A percentile compares a stretch with the other conserved stretches of the same genome.
phyloP scores from a whole-genome alignment of 2,797 vertebrate genomes.

The Alectoris magna region DNA sequence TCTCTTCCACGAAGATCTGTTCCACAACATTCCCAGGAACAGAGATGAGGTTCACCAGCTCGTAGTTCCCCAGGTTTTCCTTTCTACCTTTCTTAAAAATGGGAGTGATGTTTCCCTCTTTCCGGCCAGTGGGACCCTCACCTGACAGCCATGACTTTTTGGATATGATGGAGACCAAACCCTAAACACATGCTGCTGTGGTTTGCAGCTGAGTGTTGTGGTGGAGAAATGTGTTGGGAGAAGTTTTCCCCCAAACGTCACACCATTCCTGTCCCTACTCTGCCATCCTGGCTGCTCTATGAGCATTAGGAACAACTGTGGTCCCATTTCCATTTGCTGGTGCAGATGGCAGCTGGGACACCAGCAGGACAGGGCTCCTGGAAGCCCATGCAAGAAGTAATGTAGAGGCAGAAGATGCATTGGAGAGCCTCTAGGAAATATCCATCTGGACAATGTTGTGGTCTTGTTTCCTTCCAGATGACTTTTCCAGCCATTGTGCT shows the following conservation, averaged over 20 bases:
- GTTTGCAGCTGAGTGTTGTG: background rate
- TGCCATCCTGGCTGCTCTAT: background rate
- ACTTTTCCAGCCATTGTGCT: background rate
- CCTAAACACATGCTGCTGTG: background rate
- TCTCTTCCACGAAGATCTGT: too few species aligned
- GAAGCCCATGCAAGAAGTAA: background rate
- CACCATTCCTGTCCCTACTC: background rate
- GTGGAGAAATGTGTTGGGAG: background rate
- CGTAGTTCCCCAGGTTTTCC: too few species aligned
- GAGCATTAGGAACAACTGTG: background rate
- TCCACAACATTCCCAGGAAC: too few species aligned
- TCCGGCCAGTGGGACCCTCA: background rate
- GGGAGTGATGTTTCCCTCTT: too few species aligned
- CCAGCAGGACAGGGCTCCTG: background rate
- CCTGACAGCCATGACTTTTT: background rate
- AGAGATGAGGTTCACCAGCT: too few species aligned
- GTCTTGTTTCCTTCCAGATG: background rate
- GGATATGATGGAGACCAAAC: background rate
- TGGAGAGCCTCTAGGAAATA: background rate
- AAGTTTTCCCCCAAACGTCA: background rate
- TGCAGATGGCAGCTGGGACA: rapidly evolving
- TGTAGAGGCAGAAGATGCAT: background rate
- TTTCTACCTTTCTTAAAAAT: too few species aligned
- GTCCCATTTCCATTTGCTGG: too few species aligned
- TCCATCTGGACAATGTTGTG: background rate